Evolutionary conservation across 2,797 vertebrate genomes (phyloP), one percentile per base, ranked within the genome.

Genomic region (Micropoecilia bifurca): DNA sequence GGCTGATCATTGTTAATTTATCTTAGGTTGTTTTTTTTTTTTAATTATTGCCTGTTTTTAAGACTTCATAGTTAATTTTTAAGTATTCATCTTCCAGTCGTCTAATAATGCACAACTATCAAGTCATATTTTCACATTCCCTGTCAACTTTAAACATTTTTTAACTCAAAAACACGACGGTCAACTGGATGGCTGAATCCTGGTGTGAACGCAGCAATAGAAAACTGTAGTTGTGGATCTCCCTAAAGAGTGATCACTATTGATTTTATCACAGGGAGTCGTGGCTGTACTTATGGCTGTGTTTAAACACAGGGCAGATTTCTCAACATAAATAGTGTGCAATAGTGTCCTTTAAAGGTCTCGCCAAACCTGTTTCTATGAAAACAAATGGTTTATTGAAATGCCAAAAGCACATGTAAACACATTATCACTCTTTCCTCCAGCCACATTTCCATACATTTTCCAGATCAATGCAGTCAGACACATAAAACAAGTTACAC

Each of bases 361-460:
- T 85, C 73, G 85, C 46, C 69, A 33, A 80, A 92, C 92, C 87
- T 77, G 91, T 93, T 93, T 84, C 46, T 74, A 72, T n/a, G 85
- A 89, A 83, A 77, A 55, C 25, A 28, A 8, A 8, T 57, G 53
- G 76, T 81, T 36, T 57, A 69, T 33, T 73, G 55, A 83, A 63
- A 75, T 57, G 46, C 78, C 61, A 75, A 48, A 59, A 8, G 25
- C 22, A 30, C 41, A 39, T 6, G 16, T 30, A 57, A 22, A 48
- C 43, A 16, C 25, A 28, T 71, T 76, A 22, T 53, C 33, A 66
- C 82, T 36, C 33, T 50, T 50, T 20, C 75, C 36, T 63, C 43
- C 14, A 77, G 57, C n/a, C 20, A 30, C 14, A 73, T 43, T 69
- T 77, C 12, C 47, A 61, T 28, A 30, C 50, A 2, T 36, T 77